phyloP scores from a whole-genome alignment of 2,113 vertebrate species.

The Labeo catla region DNA sequence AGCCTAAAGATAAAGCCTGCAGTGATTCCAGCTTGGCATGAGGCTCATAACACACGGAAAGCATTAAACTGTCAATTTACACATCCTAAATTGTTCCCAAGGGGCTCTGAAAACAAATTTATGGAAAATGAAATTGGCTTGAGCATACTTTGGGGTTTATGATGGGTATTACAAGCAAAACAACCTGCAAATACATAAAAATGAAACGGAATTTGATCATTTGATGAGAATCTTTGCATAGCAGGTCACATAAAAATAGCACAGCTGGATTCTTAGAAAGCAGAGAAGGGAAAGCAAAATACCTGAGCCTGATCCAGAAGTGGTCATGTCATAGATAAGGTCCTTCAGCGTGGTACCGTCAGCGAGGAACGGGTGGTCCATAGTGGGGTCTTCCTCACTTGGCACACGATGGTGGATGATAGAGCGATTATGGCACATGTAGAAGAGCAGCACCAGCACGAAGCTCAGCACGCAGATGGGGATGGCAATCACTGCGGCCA shows the following conservation, averaged over 20 bases:
- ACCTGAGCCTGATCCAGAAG: conserved; percentile 96
- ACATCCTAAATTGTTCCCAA: neutral
- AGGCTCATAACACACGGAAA: neutral
- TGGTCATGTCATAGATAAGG: conserved; percentile 98
- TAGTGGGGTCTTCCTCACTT: conserved; percentile 90
- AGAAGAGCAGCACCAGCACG: conserved; percentile 90
- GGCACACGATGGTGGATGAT: conserved; percentile 93
- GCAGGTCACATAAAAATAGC: neutral
- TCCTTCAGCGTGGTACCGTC: conserved; percentile 95
- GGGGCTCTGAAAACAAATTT: neutral
- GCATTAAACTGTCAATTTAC: conserved; percentile 19
- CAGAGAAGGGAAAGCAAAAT: neutral
- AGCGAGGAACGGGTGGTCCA: conserved; percentile 93
- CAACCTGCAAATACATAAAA: neutral
- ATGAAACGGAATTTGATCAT: neutral
- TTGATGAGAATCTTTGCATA: neutral
- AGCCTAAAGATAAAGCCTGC: neutral
- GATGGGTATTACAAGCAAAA: neutral
- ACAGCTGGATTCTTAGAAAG: neutral
- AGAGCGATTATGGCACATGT: conserved; percentile 89
- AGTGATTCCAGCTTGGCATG: neutral
- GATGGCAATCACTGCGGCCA: conserved; percentile 90
- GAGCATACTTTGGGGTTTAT: neutral
- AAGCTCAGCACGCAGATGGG: conserved; percentile 95
- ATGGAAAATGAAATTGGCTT: neutral